A percentile compares a stretch with the other conserved stretches of the same genome.
Conservation (phyloP, 2,888 invertebrate genomes). For the Macaria notata region DNA sequence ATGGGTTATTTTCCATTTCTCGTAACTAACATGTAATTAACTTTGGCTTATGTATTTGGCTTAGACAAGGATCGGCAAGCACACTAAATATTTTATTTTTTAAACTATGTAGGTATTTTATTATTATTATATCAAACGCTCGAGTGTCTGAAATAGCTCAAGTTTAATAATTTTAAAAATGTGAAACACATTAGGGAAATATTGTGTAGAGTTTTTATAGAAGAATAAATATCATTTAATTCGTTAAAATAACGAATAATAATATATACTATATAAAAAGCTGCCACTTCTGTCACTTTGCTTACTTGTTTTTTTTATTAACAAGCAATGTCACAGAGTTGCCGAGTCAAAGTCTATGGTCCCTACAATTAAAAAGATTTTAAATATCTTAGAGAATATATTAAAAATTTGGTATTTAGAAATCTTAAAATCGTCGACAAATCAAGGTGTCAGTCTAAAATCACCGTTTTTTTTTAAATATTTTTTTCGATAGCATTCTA, state of each 20-base stretch:
- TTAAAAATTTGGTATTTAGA: constrained; percentile 47
- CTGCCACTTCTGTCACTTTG: constrained; percentile 54
- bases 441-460: constrained; percentile 53
- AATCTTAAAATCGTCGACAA: constrained; percentile 45
- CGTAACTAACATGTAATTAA: constrained; percentile 45
- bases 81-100: constrained; percentile 27
- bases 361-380: constrained; percentile 66
- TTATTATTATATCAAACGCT: constrained; percentile 46
- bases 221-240: constrained; percentile 41
- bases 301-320: constrained; percentile 26
- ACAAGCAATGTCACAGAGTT: constrained; percentile 55
- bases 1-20: constrained; percentile 33
- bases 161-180: constrained; percentile 27
- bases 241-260: constrained; percentile 47
- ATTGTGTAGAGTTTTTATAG: constrained; percentile 38
- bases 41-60: constrained; percentile 77
- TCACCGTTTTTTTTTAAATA: constrained; percentile 25
- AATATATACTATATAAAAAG: constrained; percentile 51
- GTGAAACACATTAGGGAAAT: constrained; percentile 36
- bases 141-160: constrained; percentile 45
- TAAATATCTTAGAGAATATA: constrained; percentile 50
- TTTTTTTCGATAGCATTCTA: constrained; percentile 33
- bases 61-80: constrained; percentile 56
- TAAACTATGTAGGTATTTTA: constrained; percentile 9
- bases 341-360: constrained; percentile 65